Conservation (phyloP, 2,888 invertebrate species). For the Acleris sparsana region DNA sequence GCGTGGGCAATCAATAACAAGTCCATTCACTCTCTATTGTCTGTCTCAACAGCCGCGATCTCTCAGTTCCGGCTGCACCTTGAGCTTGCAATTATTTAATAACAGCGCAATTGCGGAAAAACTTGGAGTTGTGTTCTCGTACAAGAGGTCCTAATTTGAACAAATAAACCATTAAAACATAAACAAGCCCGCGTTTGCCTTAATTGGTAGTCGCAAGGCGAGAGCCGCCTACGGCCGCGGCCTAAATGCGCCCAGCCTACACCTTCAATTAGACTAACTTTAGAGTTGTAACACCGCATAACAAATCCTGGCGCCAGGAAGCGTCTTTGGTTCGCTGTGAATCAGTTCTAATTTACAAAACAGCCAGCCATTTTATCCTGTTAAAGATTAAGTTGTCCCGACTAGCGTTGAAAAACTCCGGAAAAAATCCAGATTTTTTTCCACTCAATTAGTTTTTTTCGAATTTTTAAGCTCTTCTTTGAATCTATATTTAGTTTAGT, state of each 20-base stretch:
- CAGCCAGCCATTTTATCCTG: background rate
- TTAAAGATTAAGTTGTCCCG: too few relatives aligned
- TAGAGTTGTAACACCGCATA: slow-evolving; percentile 40
- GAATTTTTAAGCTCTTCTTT: too few relatives aligned
- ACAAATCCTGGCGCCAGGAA: slow-evolving; percentile 40
- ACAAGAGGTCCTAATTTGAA: slow-evolving; percentile 63
- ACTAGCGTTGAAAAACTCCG: too few relatives aligned
- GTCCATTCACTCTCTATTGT: slow-evolving; percentile 3
- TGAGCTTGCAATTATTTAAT: slow-evolving; percentile 6
- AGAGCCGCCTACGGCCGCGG: slow-evolving; percentile 54
- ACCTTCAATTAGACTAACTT: slow-evolving; percentile 60
- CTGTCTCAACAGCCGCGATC: background rate
- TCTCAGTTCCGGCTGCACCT: slow-evolving; percentile 1
- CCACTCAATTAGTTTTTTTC: too few relatives aligned
- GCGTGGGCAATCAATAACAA: slow-evolving; percentile 21
- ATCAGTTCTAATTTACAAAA: slow-evolving; percentile 16
- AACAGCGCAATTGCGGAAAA: slow-evolving; percentile 10
- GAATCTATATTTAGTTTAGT: too few relatives aligned
- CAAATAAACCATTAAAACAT: slow-evolving; percentile 62
- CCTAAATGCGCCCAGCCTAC: slow-evolving; percentile 66
- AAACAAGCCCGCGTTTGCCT: slow-evolving; percentile 64
- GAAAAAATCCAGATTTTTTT: too few relatives aligned
- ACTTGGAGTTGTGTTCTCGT: slow-evolving; percentile 17
- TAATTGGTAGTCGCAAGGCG: slow-evolving; percentile 70
- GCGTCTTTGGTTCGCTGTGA: slow-evolving; percentile 18